Base-by-base conservation (phyloP, 2,888 invertebrate species). In the Trissolcus brochymenae region DNA sequence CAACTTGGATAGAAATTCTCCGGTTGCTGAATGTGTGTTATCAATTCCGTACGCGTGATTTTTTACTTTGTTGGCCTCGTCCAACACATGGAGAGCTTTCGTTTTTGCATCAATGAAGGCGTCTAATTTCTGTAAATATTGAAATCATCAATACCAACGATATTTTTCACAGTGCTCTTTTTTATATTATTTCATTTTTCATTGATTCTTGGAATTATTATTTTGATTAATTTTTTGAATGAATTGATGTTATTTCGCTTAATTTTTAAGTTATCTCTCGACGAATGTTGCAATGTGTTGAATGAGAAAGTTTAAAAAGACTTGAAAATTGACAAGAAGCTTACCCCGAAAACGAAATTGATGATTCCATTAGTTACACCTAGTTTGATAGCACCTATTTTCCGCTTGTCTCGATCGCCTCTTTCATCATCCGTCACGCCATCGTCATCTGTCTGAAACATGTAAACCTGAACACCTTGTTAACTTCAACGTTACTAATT, bases 331-430 rank as follows among this genome's bases (percentile, higher is more conserved):
- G 46, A 14, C 43, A 43, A 43, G 25, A 7, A 56, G 4, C 91
- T 95, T 92, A 95, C 95, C 90, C 95, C 94, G 88, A 95, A 95
- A 43, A 95, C 94, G 89, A 95, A 94, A 88, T 95, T 95, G 85
- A 95, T 91, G 80, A 95, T 91, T 60, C 95, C 95, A 89, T 95
- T 95, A 89, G 95, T 94, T 84, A 94, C 92, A 84, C 94, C 95
- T 84, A 93, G 93, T 86, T 92, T 92, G 82, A 91, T 90, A 62
- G 92, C 91, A 84, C 94, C 94, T 83, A 94, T 91, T 90, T 94
- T 94, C 90, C 94, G 92, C 90, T 95, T 95, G 87, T 94, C 94
- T 80, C 93, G 91, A 79, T 89, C 89, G 43, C 82, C 81, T 86
- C 91, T 92, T 7, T 92, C 92, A 84, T 90, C 92, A 80, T 91